Evolutionary conservation across 92 coral and sea anemone genomes (phyloP).

Genomic region (Porites divaricata): DNA sequence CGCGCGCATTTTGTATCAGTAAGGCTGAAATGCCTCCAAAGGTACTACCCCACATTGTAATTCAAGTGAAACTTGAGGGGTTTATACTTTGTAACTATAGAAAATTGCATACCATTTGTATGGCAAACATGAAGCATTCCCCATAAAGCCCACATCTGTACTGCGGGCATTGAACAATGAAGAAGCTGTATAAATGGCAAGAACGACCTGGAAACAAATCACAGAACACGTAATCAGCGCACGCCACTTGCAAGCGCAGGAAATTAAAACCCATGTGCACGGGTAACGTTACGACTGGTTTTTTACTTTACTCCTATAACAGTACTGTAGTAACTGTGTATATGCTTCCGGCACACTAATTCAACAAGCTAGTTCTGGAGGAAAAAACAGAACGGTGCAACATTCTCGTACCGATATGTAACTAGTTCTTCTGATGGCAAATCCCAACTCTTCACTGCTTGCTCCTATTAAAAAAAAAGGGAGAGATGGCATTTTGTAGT

Average conservation of each 20-base stretch:
- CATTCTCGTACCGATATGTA: slow-evolving; percentile 59
- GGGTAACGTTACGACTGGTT: too few relatives aligned
- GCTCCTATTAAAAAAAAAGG: slow-evolving; percentile 37
- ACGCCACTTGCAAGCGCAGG: too few relatives aligned
- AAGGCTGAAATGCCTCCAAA: too few relatives aligned
- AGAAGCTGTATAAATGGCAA: slow-evolving; percentile 72
- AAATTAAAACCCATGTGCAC: too few relatives aligned
- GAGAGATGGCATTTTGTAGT: too few relatives aligned
- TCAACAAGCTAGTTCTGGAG: too few relatives aligned
- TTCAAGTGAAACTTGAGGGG: neutral
- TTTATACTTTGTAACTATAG: neutral
- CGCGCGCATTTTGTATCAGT: too few relatives aligned
- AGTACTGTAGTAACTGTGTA: too few relatives aligned
- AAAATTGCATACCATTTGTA: slow-evolving; percentile 56
- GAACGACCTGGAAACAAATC: slow-evolving; percentile 58
- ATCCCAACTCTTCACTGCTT: slow-evolving; percentile 57
- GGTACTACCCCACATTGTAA: too few relatives aligned
- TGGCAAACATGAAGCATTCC: slow-evolving; percentile 74
- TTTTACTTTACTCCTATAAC: too few relatives aligned
- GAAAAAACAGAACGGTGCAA: neutral
- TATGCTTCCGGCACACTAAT: too few relatives aligned
- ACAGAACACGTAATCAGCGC: neutral
- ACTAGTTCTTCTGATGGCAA: slow-evolving; percentile 65
- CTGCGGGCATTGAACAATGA: slow-evolving; percentile 55
- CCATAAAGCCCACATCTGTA: slow-evolving; percentile 86